Conservation (phyloP, 2,888 invertebrate genomes). For the Callimorpha dominula region DNA sequence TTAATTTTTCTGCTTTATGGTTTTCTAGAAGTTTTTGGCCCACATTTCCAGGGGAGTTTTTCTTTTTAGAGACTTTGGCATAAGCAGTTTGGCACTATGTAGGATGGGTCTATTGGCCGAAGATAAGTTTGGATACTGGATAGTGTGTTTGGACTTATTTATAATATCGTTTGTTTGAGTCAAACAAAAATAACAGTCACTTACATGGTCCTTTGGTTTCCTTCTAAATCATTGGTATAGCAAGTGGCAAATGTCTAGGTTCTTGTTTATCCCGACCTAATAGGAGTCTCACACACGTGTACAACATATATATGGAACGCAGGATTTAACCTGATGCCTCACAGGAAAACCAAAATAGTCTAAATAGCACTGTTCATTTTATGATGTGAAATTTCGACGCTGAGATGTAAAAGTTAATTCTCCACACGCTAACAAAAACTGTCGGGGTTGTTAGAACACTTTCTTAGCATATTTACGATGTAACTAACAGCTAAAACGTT, state of each 20-base stretch:
- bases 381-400: neutral
- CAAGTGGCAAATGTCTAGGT: neutral
- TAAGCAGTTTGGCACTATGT: neutral
- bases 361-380: too few species aligned
- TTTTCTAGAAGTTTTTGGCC: too few species aligned
- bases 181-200: neutral
- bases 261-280: neutral
- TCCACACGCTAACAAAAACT: neutral
- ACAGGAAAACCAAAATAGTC: too few species aligned
- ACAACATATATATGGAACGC: neutral
- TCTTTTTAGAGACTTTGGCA: neutral
- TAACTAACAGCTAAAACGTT: neutral
- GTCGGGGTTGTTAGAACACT: neutral
- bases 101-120: too few species aligned
- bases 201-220: neutral
- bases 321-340: too few species aligned
- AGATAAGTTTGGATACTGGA: neutral
- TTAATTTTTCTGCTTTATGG: neutral
- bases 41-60: neutral
- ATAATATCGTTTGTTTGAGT: neutral
- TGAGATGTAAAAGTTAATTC: neutral
- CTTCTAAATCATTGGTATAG: too few species aligned
- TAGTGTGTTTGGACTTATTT: neutral
- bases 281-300: neutral
- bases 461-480: neutral